Evolutionary conservation across 2,888 invertebrate genomes (phyloP), one percentile per base, ranked within the genome.

Genomic region (Phoronis australis): DNA sequence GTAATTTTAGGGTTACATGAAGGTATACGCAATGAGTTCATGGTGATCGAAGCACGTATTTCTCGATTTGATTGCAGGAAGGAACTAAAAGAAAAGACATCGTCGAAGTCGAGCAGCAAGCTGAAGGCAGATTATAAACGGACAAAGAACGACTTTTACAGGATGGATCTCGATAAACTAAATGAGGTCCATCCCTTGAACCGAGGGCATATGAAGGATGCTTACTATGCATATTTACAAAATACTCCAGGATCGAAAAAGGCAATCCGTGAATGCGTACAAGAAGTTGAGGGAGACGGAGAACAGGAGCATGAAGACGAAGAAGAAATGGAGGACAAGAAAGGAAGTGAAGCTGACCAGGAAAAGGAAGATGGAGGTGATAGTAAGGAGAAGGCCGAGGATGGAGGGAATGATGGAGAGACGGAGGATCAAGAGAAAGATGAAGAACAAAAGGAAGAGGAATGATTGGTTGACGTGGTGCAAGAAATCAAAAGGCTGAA

Each of bases 181-280:
- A 63, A 70, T 18, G 67, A 71, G 42, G 60, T 71, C 18, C 69
- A 71, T 49, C 65, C 65, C 0, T 38, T 56, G 1, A 71, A 61
- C 48, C 50, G 71, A 4, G 57, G 57, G 15, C 66, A 71, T 56
- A 71, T 75, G 70, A 46, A 61, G 27, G 59, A 60, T 5, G 64
- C 72, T 3, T 76, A 75, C 55, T 68, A 66, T 55, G 75, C 76
- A 15, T 76, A 76, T 55, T 64, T 76, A 6, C 73, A 73, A 52
- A 76, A 76, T 60, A 74, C 69, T 1, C 71, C 73, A 1, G 76
- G 75, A 0, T 70, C 73, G 2, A 60, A 61, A 22, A 68, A 73
- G 51, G 75, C 75, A 1, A 50, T 75, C 3, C 50, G 63, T 24
- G 71, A 75, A 31, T 74, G 72, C 52, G 60, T 73, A 41, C 58